These are phyloP conservation scores for Chlorops oryzae DNA, from an alignment of 1,140 invertebrate genomes.

Conservation along the genomic window DNA sequence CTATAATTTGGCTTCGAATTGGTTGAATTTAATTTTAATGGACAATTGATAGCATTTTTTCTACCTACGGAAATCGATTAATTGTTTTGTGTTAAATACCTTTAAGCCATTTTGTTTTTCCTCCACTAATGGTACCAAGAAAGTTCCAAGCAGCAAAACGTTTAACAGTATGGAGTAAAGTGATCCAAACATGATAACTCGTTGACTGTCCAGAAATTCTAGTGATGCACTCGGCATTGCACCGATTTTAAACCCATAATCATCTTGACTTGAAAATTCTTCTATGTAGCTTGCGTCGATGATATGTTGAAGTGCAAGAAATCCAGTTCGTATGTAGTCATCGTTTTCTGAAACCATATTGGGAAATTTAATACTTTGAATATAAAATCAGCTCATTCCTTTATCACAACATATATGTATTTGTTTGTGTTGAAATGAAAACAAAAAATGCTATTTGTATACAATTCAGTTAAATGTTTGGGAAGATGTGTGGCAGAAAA, in stretches of 20 bases:
- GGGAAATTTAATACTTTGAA: slow-evolving; percentile 10
- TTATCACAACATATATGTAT: not conserved
- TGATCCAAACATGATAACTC: slow-evolving; percentile 28
- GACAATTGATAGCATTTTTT: too few relatives aligned
- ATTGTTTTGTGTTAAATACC: too few relatives aligned
- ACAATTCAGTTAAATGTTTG: not conserved
- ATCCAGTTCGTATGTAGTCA: slow-evolving; percentile 33
- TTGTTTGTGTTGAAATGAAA: not conserved
- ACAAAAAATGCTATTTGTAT: not conserved
- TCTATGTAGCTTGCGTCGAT: slow-evolving; percentile 33
- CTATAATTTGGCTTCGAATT: too few relatives aligned
- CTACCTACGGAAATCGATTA: too few relatives aligned
- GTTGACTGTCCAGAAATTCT: slow-evolving; percentile 22
- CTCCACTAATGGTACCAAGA: slow-evolving; percentile 41
- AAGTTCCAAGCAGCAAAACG: slow-evolving; percentile 32
- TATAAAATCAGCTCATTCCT: not conserved
- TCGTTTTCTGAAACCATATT: slow-evolving; percentile 36
- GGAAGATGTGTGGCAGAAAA: not conserved
- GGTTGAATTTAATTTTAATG: too few relatives aligned
- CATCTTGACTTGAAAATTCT: not conserved
- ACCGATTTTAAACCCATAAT: slow-evolving; percentile 25
- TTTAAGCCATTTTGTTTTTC: slow-evolving; percentile 44
- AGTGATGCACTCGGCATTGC: slow-evolving; percentile 32
- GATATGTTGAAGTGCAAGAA: slow-evolving; percentile 30
- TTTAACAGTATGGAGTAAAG: slow-evolving; percentile 30